Conservation (phyloP, 2,797 vertebrate species). For the Neosalanx taihuensis region DNA sequence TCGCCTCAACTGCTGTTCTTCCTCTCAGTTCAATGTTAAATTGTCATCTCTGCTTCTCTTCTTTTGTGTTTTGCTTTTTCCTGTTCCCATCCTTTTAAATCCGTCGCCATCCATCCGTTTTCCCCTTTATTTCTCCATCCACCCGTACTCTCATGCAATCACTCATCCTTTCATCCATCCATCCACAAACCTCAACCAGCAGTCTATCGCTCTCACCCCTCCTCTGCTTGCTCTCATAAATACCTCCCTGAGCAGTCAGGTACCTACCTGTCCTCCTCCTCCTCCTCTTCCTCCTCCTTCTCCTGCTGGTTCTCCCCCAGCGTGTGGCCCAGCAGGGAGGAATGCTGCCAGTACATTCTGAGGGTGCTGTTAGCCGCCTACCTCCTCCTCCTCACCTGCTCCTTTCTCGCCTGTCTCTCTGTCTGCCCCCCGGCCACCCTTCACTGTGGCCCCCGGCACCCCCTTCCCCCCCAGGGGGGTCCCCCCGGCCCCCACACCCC, state of each 20-base stretch:
- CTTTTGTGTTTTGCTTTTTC: conserved; percentile 22
- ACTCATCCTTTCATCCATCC: conserved; percentile 1
- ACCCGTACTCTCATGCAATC: conserved; percentile 37
- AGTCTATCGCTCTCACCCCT: neutral
- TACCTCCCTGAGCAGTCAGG: conserved; percentile 56
- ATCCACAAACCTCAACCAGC: neutral
- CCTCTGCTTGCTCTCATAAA: conserved; percentile 25
- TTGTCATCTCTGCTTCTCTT: conserved; percentile 52
- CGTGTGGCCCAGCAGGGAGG: conserved; percentile 65
- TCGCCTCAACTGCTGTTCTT: conserved; percentile 35
- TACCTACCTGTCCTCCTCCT: conserved; percentile 49
- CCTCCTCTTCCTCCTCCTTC: conserved; percentile 61
- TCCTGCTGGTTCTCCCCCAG: conserved; percentile 66
- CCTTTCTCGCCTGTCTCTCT: conserved; percentile 73
- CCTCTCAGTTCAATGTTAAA: conserved; percentile 54
- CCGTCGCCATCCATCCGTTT: conserved; percentile 2
- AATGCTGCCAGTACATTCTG: conserved; percentile 72
- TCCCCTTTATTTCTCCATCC: conserved; percentile 10
- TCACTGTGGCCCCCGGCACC: conserved; percentile 55
- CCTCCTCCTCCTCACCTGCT: conserved; percentile 75
- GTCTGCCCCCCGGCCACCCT: conserved; percentile 29
- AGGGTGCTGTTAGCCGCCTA: conserved; percentile 69
- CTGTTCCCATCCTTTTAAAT: neutral
- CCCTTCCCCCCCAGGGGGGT: conserved; percentile 57
- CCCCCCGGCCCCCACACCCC: conserved; percentile 57